Conservation (phyloP, 2,888 invertebrate genomes). For the Sinodicranocentrus sp. region DNA sequence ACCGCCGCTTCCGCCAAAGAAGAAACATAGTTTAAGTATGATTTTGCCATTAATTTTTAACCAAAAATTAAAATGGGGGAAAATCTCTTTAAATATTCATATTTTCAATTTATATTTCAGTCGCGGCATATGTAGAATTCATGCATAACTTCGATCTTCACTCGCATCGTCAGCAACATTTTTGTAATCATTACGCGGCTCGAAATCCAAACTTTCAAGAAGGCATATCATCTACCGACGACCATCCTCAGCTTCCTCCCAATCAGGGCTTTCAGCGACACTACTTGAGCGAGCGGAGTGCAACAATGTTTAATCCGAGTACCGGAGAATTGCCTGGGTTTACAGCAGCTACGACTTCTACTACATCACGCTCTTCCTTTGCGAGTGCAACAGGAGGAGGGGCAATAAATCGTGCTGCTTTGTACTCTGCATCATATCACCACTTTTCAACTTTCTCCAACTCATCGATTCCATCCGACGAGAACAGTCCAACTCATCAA, state of each 20-base stretch:
- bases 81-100: not conserved
- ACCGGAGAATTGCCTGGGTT: slow-evolving; percentile 65
- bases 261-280: slow-evolving; percentile 65
- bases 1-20: slow-evolving; percentile 95
- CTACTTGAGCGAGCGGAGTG: slow-evolving; percentile 69
- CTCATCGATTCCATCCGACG: slow-evolving; percentile 62
- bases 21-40: slow-evolving; percentile 88
- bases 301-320: slow-evolving; percentile 71
- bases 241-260: slow-evolving; percentile 18
- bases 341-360: slow-evolving; percentile 41
- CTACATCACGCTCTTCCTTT: not conserved
- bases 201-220: slow-evolving; percentile 65
- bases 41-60: too few relatives aligned
- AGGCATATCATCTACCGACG: slow-evolving; percentile 41
- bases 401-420: slow-evolving; percentile 45
- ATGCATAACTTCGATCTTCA: slow-evolving; percentile 76
- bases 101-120: slow-evolving; percentile 57
- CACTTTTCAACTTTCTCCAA: slow-evolving; percentile 70
- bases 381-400: slow-evolving; percentile 30
- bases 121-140: slow-evolving; percentile 76
- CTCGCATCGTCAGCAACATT: slow-evolving; percentile 72
- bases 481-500: slow-evolving; percentile 67
- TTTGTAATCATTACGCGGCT: slow-evolving; percentile 73
- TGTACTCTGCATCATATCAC: slow-evolving; percentile 72
- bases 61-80: not conserved